A percentile compares a stretch with the other conserved stretches of the same genome.
phyloP scores from a whole-genome alignment of 92 coral and sea anemone genomes.

The Palythoa caribaeorum region DNA sequence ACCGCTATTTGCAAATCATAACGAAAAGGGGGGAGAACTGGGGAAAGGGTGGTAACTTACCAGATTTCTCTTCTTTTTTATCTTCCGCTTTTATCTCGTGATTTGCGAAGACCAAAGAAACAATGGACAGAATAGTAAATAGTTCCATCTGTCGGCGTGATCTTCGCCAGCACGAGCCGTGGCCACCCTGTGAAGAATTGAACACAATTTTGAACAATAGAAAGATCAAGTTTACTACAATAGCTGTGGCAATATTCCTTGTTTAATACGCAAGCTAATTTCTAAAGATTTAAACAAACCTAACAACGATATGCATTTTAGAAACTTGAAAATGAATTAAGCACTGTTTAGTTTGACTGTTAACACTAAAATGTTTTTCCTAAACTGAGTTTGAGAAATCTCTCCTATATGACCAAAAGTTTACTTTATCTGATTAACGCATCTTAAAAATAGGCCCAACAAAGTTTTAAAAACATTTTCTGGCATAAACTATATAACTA shows the following conservation, averaged over 20 bases:
- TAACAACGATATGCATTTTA: not conserved
- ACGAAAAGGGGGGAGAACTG: not conserved
- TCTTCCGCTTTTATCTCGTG: slow-evolving; percentile 35
- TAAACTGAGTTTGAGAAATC: no score
- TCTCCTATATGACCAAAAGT: no score
- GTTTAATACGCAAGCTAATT: not conserved
- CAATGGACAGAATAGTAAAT: slow-evolving; percentile 14
- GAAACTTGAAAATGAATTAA: not conserved
- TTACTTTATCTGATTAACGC: no score
- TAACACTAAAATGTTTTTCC: no score
- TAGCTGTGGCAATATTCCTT: not conserved
- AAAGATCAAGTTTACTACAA: slow-evolving; percentile 35
- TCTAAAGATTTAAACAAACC: not conserved
- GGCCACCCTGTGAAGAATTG: slow-evolving; percentile 34
- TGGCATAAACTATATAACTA: not conserved
- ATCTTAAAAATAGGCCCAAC: no score
- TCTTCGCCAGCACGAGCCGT: slow-evolving; percentile 39
- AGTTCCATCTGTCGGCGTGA: slow-evolving; percentile 36
- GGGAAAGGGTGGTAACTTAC: not conserved
- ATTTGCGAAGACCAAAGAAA: slow-evolving; percentile 36
- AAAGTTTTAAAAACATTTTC: no score
- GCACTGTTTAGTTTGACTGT: not conserved
- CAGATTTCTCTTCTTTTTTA: slow-evolving; percentile 7
- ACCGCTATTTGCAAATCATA: not conserved
- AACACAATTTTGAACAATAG: slow-evolving; percentile 21